A percentile compares a stretch with the other conserved stretches of the same genome.
phyloP scores from a whole-genome alignment of 30 jellyfish, hydroid and myxozoan species.

The Aurelia sp. region DNA sequence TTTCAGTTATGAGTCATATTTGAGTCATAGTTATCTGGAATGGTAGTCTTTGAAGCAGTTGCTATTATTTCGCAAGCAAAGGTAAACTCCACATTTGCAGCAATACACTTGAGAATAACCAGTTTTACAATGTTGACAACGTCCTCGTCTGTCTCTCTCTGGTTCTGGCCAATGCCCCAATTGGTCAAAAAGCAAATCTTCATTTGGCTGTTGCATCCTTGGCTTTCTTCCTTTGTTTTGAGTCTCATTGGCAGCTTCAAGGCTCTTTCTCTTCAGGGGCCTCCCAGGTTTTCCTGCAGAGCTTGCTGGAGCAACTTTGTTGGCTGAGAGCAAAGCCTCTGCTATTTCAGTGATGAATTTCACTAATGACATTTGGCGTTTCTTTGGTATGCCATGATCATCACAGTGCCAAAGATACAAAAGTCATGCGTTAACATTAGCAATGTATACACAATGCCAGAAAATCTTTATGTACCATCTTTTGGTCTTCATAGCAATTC shows the following conservation, averaged over 20 bases:
- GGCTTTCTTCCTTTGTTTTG: constrained; percentile 30
- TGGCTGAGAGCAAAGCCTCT: background rate
- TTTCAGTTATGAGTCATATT: no score
- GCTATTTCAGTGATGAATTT: constrained; percentile 19
- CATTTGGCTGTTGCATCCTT: constrained; percentile 4
- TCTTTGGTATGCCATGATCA: constrained; percentile 1
- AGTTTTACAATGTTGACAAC: no score
- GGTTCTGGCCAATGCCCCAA: constrained; percentile 61
- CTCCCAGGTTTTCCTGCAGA: constrained; percentile 30
- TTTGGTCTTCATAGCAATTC: no score
- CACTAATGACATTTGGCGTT: constrained; percentile 11
- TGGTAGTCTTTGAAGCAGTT: constrained; percentile 35
- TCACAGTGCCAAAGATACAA: background rate
- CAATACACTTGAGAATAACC: constrained; percentile 25
- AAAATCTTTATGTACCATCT: no score
- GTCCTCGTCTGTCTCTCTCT: no score
- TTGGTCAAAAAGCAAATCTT: constrained; percentile 11
- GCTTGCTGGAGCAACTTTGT: no score
- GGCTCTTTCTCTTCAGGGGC: constrained; percentile 5
- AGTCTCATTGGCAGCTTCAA: background rate
- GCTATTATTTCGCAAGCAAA: constrained; percentile 5
- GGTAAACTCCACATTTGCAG: constrained; percentile 3
- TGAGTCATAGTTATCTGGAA: background rate
- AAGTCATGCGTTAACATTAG: no score
- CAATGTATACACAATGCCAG: no score